Evolutionary conservation across 1,140 invertebrate species (phyloP).

Genomic region (Meloidogyne floridensis): DNA sequence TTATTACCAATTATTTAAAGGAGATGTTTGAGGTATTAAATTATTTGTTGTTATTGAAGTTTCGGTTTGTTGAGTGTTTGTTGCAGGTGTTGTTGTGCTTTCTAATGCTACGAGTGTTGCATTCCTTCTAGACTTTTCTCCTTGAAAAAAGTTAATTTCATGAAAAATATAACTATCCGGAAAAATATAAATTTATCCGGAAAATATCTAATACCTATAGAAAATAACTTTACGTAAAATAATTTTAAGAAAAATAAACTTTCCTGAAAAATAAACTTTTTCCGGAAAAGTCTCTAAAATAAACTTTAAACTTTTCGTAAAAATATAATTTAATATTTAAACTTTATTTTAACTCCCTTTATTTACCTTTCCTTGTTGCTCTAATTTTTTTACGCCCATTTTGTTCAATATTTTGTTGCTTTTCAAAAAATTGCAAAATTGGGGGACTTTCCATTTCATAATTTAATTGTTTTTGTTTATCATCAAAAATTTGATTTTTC

Average conservation of each 20-base stretch:
- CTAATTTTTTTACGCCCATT: constrained; percentile 1
- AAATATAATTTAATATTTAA: not conserved
- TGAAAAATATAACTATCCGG: not conserved
- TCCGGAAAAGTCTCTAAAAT: not conserved
- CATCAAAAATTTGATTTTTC: constrained; percentile 21
- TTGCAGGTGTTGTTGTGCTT: not conserved
- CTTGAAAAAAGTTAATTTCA: not conserved
- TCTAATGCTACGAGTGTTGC: constrained; percentile 32
- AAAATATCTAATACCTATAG: not conserved
- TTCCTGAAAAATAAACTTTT: not conserved
- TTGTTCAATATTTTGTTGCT: constrained; percentile 14
- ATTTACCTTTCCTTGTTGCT: not conserved
- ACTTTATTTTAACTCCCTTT: not conserved
- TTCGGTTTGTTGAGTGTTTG: not conserved
- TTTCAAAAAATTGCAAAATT: not conserved
- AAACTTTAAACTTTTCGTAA: not conserved
- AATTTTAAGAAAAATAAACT: too few relatives aligned
- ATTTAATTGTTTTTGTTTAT: constrained; percentile 19
- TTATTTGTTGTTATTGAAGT: not conserved
- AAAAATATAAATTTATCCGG: not conserved
- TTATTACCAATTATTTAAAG: not conserved
- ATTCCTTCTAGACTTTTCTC: constrained; percentile 33
- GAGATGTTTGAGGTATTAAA: not conserved
- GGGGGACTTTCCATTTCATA: constrained; percentile 15
- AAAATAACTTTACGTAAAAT: too few relatives aligned